These are phyloP conservation scores for Pseudococcus jackbeardsleyi DNA, from an alignment of 2,888 invertebrate genomes.

Conservation along the genomic window DNA sequence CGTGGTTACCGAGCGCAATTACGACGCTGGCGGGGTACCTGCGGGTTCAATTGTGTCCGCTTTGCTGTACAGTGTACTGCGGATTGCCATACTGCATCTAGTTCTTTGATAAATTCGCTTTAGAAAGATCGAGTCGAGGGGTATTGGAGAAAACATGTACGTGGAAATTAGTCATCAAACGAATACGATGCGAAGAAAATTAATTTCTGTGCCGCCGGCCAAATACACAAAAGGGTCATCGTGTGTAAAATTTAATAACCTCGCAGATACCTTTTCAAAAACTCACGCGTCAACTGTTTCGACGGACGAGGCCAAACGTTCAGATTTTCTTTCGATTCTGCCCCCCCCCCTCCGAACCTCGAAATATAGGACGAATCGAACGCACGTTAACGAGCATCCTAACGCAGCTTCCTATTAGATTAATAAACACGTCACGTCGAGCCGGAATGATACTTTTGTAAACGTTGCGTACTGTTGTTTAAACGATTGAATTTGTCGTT, in stretches of 20 bases:
- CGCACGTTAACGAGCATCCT: background rate
- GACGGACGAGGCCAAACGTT: background rate
- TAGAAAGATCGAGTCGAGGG: background rate
- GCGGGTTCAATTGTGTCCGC: background rate
- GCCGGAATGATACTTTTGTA: conserved; percentile 36
- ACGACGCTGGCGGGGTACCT: background rate
- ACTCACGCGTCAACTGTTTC: conserved; percentile 43
- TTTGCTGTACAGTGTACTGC: background rate
- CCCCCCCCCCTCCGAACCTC: background rate
- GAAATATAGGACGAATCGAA: background rate
- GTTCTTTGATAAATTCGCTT: conserved; percentile 6
- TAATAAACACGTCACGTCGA: conserved; percentile 53
- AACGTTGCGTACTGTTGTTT: conserved; percentile 43
- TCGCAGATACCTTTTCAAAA: conserved; percentile 12
- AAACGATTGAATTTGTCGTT: conserved; percentile 42
- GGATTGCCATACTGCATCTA: background rate
- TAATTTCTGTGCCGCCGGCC: conserved; percentile 30
- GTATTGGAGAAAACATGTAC: background rate
- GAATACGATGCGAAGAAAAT: conserved; percentile 23
- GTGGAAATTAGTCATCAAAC: conserved; percentile 45
- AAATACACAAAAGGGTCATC: conserved; percentile 12
- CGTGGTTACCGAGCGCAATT: conserved; percentile 33
- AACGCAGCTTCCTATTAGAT: conserved; percentile 1
- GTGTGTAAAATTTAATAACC: conserved; percentile 51
- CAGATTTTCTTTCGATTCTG: conserved; percentile 8